Percentiles rank a stretch among this genome's conserved stretches.
Evolutionary conservation across 1,140 invertebrate genomes (phyloP).

Genomic region (Camponotus vicinus): DNA sequence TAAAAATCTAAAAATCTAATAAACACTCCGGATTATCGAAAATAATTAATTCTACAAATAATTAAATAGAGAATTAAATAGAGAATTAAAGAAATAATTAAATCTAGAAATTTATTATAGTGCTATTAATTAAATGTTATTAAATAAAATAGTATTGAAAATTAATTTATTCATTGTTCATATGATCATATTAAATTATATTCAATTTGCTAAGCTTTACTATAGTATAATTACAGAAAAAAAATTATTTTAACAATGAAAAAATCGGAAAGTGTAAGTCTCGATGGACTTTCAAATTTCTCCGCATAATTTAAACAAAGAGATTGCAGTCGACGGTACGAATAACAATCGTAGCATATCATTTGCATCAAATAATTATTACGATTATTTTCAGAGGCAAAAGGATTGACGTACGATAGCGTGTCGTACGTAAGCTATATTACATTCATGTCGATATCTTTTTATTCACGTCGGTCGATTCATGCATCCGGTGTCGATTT

Average conservation of each 20-base stretch:
- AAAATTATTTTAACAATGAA: conserved; percentile 4
- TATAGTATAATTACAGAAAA: not conserved
- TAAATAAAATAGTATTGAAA: not conserved
- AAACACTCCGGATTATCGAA: conserved; percentile 9
- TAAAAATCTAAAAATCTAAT: conserved; percentile 2
- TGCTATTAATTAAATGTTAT: conserved; percentile 13
- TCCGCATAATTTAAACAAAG: not conserved
- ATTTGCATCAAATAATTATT: not conserved
- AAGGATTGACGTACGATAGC: not conserved
- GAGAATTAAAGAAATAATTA: not conserved
- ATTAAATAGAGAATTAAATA: no score
- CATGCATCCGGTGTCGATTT: conserved; percentile 28
- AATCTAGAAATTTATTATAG: not conserved
- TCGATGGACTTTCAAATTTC: not conserved
- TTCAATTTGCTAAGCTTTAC: not conserved
- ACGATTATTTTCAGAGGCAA: not conserved
- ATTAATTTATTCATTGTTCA: not conserved
- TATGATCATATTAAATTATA: not conserved
- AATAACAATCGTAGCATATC: not conserved
- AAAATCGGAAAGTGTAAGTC: not conserved
- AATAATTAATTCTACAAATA: not conserved
- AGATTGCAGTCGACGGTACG: not conserved
- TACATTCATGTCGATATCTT: not conserved
- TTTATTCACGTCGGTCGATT: not conserved
- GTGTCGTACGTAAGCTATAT: not conserved